Base-by-base conservation (phyloP, 2,888 invertebrate genomes). In the Atrina japonica region DNA sequence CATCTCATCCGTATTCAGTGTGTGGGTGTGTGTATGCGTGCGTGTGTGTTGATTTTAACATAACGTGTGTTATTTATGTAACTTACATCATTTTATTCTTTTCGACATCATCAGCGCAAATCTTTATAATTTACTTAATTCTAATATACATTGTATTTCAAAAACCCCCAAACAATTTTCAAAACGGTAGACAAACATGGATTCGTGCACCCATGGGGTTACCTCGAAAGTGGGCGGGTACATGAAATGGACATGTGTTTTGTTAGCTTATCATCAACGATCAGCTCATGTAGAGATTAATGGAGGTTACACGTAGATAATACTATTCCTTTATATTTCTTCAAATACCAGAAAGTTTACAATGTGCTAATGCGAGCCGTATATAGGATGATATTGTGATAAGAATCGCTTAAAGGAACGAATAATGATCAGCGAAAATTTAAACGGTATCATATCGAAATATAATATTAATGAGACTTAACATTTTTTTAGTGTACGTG, bases 321-420 rank as follows among this genome's bases (percentile, higher is more conserved):
- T 61, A 16, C 29, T 35, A 11, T 52, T 18, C 49, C 35, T 45
- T 66, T 66, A 58, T 66, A 40, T 50, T 66, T 41, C 45, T 27
- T 47, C 66, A 66, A 58, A 47, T 23, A 55, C 56, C 58, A 25
- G 66, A 58, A 66, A 58, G 27, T 66, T 66, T 66, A 66, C 58
- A 29, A 66, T 66, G 66, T 66, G 66, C 66, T 66, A 66, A 66
- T 66, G 58, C 66, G 66, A 58, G 49, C 27, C 49, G 56, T 49
- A 58, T 56, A 55, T 50, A 55, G 23, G 49, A 35, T 58, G 66
- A 66, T 66, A 21, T 27, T 0, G 27, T 18, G 66, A 66, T 66
- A 66, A 66, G 66, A 58, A 40, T 58, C 25, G 55, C 43, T 56
- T 45, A n/a, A 21, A 27, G 45, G 56, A 41, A 65, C 56, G 30